These are phyloP conservation scores for Helleia helle DNA, from an alignment of 2,888 invertebrate species.

Conservation along the genomic window DNA sequence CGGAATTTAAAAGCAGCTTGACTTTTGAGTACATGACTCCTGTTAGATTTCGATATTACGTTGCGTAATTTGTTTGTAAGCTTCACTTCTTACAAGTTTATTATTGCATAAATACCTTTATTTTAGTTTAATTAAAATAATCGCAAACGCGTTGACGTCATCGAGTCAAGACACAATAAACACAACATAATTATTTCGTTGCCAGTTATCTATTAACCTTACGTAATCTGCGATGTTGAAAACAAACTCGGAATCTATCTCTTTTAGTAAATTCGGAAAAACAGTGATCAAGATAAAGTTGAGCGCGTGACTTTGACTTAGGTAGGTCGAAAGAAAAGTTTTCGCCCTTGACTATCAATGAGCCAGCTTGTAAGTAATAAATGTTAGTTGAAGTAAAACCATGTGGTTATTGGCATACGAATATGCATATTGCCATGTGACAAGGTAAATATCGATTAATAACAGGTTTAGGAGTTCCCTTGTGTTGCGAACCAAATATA, in stretches of 20 bases:
- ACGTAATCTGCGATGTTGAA: background rate
- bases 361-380: no score
- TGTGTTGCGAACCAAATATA: no score
- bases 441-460: no score
- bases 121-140: constrained; percentile 23
- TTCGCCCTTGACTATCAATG: background rate
- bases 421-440: no score
- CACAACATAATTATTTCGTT: background rate
- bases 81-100: constrained; percentile 9
- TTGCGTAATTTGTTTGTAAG: constrained; percentile 47
- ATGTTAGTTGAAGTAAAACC: no score
- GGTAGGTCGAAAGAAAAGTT: background rate
- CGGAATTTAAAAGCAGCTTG: constrained; percentile 27
- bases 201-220: background rate
- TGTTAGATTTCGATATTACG: constrained; percentile 28
- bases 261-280: background rate
- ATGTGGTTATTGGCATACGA: no score
- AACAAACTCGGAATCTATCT: background rate
- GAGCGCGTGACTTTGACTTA: background rate
- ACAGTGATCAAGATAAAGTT: background rate
- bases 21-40: constrained; percentile 26
- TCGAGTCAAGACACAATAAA: constrained; percentile 9
- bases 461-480: no score
- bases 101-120: constrained; percentile 18
- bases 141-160: constrained; percentile 34